Evolutionary conservation across 2,113 vertebrate genomes (phyloP).

Genomic region (Xenopus borealis): DNA sequence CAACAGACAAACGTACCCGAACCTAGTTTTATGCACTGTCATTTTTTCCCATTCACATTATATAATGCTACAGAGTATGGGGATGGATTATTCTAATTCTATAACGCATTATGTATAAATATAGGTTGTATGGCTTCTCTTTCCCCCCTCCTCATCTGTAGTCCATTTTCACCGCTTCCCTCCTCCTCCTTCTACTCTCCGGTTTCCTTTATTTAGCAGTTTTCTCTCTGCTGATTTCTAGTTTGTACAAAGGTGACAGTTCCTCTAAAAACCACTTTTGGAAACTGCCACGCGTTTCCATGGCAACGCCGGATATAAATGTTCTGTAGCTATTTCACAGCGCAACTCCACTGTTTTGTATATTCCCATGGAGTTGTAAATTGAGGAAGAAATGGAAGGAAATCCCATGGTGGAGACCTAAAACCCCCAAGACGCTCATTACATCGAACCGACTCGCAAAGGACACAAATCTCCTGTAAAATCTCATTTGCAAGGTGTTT

Average conservation of each 20-base stretch:
- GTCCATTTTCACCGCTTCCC: not conserved
- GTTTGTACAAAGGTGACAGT: conserved; percentile 41
- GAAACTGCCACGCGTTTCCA: conserved; percentile 40
- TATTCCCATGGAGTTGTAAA: conserved; percentile 16
- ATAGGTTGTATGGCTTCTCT: too few relatives aligned
- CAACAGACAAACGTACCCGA: too few relatives aligned
- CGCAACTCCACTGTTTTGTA: conserved; percentile 23
- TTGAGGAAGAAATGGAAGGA: conserved; percentile 5
- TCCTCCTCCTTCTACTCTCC: not conserved
- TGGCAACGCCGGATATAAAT: conserved; percentile 38
- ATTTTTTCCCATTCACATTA: too few relatives aligned
- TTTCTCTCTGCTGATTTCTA: conserved; percentile 29
- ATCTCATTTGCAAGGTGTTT: too few relatives aligned
- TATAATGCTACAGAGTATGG: too few relatives aligned
- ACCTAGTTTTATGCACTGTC: too few relatives aligned
- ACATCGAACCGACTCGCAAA: not conserved
- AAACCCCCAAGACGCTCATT: not conserved
- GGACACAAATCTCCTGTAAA: not conserved
- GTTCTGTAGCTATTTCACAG: conserved; percentile 19
- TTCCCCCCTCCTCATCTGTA: not conserved
- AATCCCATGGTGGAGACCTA: conserved; percentile 4
- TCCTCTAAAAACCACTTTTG: conserved; percentile 41
- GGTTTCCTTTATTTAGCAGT: conserved; percentile 23
- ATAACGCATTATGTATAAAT: too few relatives aligned
- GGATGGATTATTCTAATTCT: too few relatives aligned